Base-by-base conservation (phyloP, 92 coral and sea anemone genomes). In the Pocillopora grandis region DNA sequence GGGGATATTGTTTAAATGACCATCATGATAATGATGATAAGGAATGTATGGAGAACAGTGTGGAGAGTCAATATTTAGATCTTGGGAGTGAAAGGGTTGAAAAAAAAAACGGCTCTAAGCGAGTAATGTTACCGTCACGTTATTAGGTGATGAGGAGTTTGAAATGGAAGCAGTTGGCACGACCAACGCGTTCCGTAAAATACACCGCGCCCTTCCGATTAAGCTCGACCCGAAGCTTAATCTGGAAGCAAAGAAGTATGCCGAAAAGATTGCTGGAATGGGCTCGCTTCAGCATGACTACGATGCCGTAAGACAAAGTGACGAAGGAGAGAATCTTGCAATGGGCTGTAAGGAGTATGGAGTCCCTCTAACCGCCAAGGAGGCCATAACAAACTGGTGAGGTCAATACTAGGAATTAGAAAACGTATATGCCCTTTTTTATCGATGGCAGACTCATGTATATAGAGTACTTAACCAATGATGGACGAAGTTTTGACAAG, bases 301-400 rank as follows among this genome's bases (percentile, higher is more conserved):
- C 57, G 85, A 59, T 16, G 80, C 75, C 21, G 92, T 88, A 12
- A 94, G 84, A 12, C 89, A 92, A 1, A 80, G 83, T 33, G 97
- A 91, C 72, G 95, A 88, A 21, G 98, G 97, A 3, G 98, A 95
- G 73, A 95, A 93, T 71, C 90, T 95, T 49, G 95, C 90, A n/a
- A 88, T 89, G 95, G 98, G 95, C 3, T 95, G 98, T 37, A 90
- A 79, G 36, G 78, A 85, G 62, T 81, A 67, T 65, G 90, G 92
- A 36, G 87, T 85, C 58, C 95, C 93, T 76, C 83, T 88, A 77
- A 91, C 95, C n/a, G 93, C 91, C 9, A 87, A 81, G 57, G 88
- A 90, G 65, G 98, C 93, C 56, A 90, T 91, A 55, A 87, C 93
- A 71, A 92, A 93, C 67, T 92, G 98, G 98, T 91, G 64, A 76